Conservation (phyloP, 2,797 vertebrate genomes). For the Danio kyathit region DNA sequence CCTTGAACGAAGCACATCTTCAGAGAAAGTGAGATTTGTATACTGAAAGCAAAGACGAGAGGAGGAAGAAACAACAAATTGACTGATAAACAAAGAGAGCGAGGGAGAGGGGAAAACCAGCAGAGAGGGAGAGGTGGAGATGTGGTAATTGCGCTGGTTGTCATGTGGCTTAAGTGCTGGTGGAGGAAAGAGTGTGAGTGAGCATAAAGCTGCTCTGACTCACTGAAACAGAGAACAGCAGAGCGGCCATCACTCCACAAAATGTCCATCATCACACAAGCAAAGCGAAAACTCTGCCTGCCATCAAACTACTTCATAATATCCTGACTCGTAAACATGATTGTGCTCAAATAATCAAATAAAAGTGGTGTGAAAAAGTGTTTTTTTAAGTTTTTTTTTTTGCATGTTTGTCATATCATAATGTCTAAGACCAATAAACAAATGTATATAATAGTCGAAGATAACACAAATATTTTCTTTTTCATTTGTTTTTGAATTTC, state of each 20-base stretch:
- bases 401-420: no score
- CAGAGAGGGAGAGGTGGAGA: conserved; percentile 31
- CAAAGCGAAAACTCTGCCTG: conserved; percentile 24
- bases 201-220: conserved; percentile 41
- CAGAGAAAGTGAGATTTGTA: conserved; percentile 53
- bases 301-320: not conserved
- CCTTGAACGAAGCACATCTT: conserved; percentile 18
- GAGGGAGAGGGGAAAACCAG: conserved; percentile 53
- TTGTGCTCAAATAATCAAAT: not conserved
- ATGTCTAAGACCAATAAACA: no score
- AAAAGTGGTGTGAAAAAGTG: no score
- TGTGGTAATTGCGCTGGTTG: conserved; percentile 77
- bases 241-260: conserved; percentile 11
- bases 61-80: conserved; percentile 52
- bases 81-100: conserved; percentile 49
- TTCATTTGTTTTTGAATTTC: no score
- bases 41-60: conserved; percentile 59
- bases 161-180: conserved; percentile 77
- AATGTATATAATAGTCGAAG: no score
- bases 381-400: no score
- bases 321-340: conserved; percentile 43
- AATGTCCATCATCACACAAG: conserved; percentile 27
- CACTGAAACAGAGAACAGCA: conserved; percentile 53
- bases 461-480: no score
- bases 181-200: conserved; percentile 68